These are phyloP conservation scores for Melanotaenia maccullochi DNA, from an alignment of 2,797 vertebrate genomes.

Conservation along the genomic window DNA sequence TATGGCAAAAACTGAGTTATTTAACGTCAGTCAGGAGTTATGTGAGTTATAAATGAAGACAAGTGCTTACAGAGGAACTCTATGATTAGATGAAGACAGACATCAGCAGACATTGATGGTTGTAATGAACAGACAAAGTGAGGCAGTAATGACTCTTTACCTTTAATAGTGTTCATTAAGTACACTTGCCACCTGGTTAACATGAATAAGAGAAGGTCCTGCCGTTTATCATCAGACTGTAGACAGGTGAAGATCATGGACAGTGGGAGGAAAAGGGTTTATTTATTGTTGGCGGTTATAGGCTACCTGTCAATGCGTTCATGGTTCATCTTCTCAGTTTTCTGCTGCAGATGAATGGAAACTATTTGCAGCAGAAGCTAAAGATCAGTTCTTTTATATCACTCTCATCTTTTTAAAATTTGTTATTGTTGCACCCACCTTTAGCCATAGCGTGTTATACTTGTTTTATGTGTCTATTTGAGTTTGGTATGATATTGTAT, in stretches of 20 bases:
- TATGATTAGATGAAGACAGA: slow-evolving; percentile 66
- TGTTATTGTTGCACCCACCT: too few species aligned
- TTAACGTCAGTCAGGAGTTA: slow-evolving; percentile 62
- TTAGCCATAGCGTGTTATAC: too few species aligned
- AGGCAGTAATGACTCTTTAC: slow-evolving; percentile 75
- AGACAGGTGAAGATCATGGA: slow-evolving; percentile 2
- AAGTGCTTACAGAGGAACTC: slow-evolving; percentile 46
- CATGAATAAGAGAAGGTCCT: slow-evolving; percentile 63
- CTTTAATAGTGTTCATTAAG: slow-evolving; percentile 82
- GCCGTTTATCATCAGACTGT: slow-evolving; percentile 51
- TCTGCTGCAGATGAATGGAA: too few species aligned
- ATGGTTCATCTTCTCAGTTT: too few species aligned
- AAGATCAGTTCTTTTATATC: too few species aligned
- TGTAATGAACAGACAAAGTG: slow-evolving; percentile 80
- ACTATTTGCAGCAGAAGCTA: too few species aligned
- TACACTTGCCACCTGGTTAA: slow-evolving; percentile 68
- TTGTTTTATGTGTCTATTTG: too few species aligned
- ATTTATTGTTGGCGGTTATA: too few species aligned
- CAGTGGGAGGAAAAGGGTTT: not conserved
- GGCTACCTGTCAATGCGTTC: too few species aligned
- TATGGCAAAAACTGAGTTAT: slow-evolving; percentile 55
- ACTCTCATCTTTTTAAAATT: too few species aligned
- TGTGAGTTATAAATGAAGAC: slow-evolving; percentile 65
- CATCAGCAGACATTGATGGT: slow-evolving; percentile 75
- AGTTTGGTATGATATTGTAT: too few species aligned